Base-by-base conservation (phyloP, 2,113 vertebrate genomes). In the Triplophysa dalaica region DNA sequence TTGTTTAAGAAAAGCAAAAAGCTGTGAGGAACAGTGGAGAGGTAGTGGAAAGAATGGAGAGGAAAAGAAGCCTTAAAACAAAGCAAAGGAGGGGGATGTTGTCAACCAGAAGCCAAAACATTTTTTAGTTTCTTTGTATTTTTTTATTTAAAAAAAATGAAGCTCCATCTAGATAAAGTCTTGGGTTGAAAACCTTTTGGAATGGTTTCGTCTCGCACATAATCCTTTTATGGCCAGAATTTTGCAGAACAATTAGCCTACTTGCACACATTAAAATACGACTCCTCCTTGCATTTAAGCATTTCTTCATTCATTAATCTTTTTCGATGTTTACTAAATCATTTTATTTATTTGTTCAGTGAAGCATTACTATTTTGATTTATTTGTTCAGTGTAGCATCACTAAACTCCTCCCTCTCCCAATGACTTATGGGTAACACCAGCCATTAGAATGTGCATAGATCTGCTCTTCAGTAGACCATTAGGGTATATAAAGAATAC, bases 1-100 rank as follows among this genome's bases (percentile, higher is more conserved):
- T 91, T 99, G 90, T 98, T 99, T 89, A 99, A 96, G 91, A 99
- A 98, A 92, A 99, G 95, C 72, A 79, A 83, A 79, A 81, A 79
- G 61, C 76, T 64, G 78, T 78, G 78, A 83, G 65, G 74, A 26
- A 67, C 41, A 38, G 10, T 16, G 50, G 72, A 67, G n/a, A 38
- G 1, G 6, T 8, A 38, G 33, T 8, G 33, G 63, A 54, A 22
- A 45, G 5, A 70, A 83, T 69, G 54, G 26, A 43, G 29, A 82
- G 66, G 41, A 29, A 24, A 62, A 77, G 72, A 70, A 64, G 84
- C 80, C 67, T 80, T 82, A 87, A 87, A 89, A 85, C 61, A 73
- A 81, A 80, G 82, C 61, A 83, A 75, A 73, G 19, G 74, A 85
- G 84, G 52, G 64, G 62, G 69, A 86, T 41, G 86, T 83, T 79